Percentiles rank a stretch among this genome's conserved stretches.
phyloP scores from a whole-genome alignment of 2,113 vertebrate species.

The Bubalus kerabau region DNA sequence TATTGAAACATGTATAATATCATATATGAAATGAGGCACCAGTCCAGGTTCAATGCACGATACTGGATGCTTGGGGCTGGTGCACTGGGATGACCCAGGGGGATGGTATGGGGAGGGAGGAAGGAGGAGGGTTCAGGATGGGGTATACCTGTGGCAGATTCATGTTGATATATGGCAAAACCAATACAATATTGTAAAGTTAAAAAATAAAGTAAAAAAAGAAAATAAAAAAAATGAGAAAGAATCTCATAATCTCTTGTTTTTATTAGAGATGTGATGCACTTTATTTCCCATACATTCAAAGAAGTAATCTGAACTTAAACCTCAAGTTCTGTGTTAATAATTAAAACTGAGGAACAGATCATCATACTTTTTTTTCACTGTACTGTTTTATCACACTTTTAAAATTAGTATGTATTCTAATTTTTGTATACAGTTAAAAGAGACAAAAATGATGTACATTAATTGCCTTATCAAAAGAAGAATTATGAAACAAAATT shows the following conservation, averaged over 20 bases:
- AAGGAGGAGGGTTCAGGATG: no score
- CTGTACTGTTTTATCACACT: background rate
- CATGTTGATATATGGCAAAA: no score
- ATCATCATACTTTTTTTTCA: background rate
- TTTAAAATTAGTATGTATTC: background rate
- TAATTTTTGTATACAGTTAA: background rate
- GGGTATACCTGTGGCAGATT: no score
- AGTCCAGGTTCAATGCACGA: no score
- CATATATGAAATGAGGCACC: no score
- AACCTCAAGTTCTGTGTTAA: background rate
- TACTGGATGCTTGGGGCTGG: no score
- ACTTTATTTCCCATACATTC: background rate
- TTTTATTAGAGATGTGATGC: background rate
- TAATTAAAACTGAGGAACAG: background rate
- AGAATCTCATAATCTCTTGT: background rate
- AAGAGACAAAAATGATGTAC: background rate
- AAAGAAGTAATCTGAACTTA: background rate
- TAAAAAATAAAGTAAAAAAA: no score
- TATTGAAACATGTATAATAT: no score
- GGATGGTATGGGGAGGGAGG: no score
- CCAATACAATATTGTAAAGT: no score
- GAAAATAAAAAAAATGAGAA: background rate
- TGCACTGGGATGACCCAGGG: no score
- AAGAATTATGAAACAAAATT: background rate
- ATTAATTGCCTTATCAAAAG: background rate